Percentiles rank a stretch among this genome's conserved stretches.
phyloP scores from a whole-genome alignment of 2,888 invertebrate genomes.

The Drosophila mayaguana region DNA sequence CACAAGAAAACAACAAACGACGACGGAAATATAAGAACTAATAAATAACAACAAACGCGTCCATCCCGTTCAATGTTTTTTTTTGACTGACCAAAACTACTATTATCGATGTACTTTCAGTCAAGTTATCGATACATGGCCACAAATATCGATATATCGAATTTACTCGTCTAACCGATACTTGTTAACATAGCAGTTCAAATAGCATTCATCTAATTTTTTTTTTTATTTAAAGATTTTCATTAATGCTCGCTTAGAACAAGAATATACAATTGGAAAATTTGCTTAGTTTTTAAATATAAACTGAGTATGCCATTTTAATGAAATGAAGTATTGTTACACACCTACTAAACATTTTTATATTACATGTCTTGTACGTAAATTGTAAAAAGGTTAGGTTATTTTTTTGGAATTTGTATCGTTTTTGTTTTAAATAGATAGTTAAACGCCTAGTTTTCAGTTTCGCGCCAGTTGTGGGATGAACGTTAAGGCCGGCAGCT shows the following conservation, averaged over 20 bases:
- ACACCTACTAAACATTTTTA: neutral
- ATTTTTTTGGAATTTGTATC: slow-evolving; percentile 9
- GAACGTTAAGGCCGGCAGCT: neutral
- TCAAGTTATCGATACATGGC: neutral
- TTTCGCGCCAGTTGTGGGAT: neutral
- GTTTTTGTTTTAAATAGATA: neutral
- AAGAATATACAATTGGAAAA: neutral
- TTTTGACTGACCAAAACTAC: slow-evolving; percentile 45
- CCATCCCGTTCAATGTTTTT: slow-evolving; percentile 47
- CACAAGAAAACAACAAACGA: slow-evolving; percentile 65
- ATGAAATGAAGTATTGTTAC: neutral
- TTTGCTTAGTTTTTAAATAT: neutral
- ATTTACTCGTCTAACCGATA: neutral
- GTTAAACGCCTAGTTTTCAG: neutral
- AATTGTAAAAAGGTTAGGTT: neutral
- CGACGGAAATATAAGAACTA: slow-evolving; percentile 60
- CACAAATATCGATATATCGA: slow-evolving; percentile 1
- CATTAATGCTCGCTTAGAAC: no score
- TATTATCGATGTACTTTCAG: slow-evolving; percentile 37
- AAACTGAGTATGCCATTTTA: neutral
- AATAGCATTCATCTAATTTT: no score
- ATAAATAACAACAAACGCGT: slow-evolving; percentile 62
- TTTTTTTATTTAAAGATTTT: no score
- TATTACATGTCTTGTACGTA: slow-evolving; percentile 10
- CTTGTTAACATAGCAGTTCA: neutral